Percentiles rank a stretch among this genome's conserved stretches.
These are phyloP conservation scores for Sigmodon hispidus DNA, from an alignment of 2,113 vertebrate genomes.

Conservation along the genomic window DNA sequence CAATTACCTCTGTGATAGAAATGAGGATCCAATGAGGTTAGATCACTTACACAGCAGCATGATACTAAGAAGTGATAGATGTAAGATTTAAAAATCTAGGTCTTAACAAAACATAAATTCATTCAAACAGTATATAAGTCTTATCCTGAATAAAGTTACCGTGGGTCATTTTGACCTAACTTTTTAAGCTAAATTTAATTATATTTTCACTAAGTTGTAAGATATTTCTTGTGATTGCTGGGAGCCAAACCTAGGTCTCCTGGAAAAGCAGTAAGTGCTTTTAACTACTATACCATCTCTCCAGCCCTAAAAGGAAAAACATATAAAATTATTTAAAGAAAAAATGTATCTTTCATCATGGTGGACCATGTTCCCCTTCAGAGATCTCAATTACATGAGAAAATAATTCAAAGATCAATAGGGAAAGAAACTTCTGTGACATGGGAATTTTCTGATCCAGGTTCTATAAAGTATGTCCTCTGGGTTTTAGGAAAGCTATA, in stretches of 20 bases:
- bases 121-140: not conserved
- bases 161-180: not conserved
- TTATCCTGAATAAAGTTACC: not conserved
- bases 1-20: not conserved
- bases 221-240: not conserved
- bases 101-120: constrained; percentile 33
- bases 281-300: not conserved
- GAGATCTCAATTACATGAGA: not conserved
- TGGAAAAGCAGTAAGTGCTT: not conserved
- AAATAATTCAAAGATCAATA: not conserved
- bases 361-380: not conserved
- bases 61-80: not conserved
- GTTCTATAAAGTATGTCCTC: not conserved
- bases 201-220: not conserved
- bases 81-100: constrained; percentile 11
- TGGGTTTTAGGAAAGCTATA: not conserved
- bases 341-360: not conserved
- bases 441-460: not conserved
- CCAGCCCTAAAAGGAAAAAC: not conserved
- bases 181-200: constrained; percentile 45
- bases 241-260: not conserved
- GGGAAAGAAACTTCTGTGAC: not conserved
- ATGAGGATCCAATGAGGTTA: not conserved
- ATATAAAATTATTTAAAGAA: not conserved
- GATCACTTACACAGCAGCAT: not conserved